Conservation (phyloP, 2,888 invertebrate species). For the Lymantria dispar region DNA sequence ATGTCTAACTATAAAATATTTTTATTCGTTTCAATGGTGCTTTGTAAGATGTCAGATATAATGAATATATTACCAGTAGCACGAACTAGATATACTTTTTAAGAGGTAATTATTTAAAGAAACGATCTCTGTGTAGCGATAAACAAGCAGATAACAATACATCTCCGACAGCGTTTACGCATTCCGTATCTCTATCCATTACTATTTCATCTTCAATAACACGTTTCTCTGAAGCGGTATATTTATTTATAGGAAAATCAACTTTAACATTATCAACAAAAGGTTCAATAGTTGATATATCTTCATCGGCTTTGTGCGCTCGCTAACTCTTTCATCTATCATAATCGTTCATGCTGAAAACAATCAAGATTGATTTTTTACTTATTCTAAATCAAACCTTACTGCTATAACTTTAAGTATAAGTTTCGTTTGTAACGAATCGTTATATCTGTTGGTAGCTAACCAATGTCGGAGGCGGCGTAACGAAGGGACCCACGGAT, state of each 20-base stretch:
- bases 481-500: constrained; percentile 82
- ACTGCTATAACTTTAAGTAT: constrained; percentile 31
- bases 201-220: constrained; percentile 81
- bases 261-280: constrained; percentile 47
- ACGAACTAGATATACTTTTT: constrained; percentile 66
- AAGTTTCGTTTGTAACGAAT: constrained; percentile 28
- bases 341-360: constrained; percentile 83
- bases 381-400: constrained; percentile 44
- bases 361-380: constrained; percentile 78
- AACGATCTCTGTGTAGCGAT: constrained; percentile 77
- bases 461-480: constrained; percentile 74
- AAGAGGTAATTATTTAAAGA: constrained; percentile 79
- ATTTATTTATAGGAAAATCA: constrained; percentile 40
- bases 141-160: constrained; percentile 80
- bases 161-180: constrained; percentile 80
- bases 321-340: constrained; percentile 83
- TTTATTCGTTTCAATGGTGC: constrained; percentile 72
- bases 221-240: constrained; percentile 65
- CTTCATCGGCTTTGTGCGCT: constrained; percentile 65
- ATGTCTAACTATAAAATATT: constrained; percentile 62
- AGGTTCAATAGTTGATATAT: constrained; percentile 48
- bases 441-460: constrained; percentile 72
- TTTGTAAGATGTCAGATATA: constrained; percentile 77
- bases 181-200: constrained; percentile 80
- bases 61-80: constrained; percentile 81